Evolutionary conservation across 1,140 invertebrate genomes (phyloP), one percentile per base, ranked within the genome.

Genomic region (Macrobrachium rosenbergii): DNA sequence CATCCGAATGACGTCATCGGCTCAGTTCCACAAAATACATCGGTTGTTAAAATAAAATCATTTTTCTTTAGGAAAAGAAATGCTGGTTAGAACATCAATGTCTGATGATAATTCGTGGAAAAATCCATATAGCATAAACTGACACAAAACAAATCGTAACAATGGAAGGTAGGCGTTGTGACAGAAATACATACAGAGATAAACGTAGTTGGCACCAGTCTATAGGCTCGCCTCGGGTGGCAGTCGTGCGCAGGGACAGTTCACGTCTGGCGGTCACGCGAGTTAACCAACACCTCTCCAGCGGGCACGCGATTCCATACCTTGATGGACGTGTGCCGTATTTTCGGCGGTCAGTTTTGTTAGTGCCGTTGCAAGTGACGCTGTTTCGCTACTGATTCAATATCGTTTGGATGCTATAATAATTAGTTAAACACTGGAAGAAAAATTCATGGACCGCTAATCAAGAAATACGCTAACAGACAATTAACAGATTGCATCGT

Each of bases 211-310:
- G 79, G 79, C 62, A 81, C 37, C 62, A 10, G 0, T 10, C 12
- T n/a, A 28, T 14, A 43, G 43, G 82, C 64, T 73, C 59, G 67
- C 60, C 72, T 63, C 8, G 62, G 59, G 73, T 64, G 82, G 17
- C 17, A n/a, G 73, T 77, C 82, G 82, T 59, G 82, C 73, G 82
- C 82, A 37, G 59, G 59, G 59, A 78, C 82, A 84, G 82, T 84
- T 84, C 73, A 84, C 82, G 82, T 84, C 82, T 84, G 58, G 82
- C 59, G 63, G 82, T 63, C 82, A 52, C 76, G 82, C 67, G 82
- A 77, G 73, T 8, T 17, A 73, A 75, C 60, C 37, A 60, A 60
- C 21, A 17, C 28, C 60, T 37, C 75, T 45, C 19, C 19, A 11
- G 12, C 37, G 63, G 60, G 72, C 73, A 63, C 73, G 75, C 60